These are phyloP conservation scores for Crematogaster levior DNA, from an alignment of 2,888 invertebrate species.

Conservation along the genomic window DNA sequence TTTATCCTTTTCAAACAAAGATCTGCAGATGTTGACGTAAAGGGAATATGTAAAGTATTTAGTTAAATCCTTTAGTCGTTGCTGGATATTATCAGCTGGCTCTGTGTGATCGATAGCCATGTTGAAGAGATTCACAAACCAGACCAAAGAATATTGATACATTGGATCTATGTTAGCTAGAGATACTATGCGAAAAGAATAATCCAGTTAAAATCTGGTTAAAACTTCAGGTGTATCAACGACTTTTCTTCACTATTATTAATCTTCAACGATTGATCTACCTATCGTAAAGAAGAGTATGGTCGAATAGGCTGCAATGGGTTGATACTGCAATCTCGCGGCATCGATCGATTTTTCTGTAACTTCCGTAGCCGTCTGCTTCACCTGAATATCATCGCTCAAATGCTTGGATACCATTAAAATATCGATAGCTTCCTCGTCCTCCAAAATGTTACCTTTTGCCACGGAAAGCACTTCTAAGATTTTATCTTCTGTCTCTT, in stretches of 20 bases:
- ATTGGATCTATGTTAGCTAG: constrained; percentile 97
- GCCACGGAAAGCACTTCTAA: constrained; percentile 91
- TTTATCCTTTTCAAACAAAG: constrained; percentile 98
- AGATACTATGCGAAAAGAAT: constrained; percentile 88
- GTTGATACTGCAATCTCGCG: constrained; percentile 94
- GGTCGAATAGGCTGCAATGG: constrained; percentile 95
- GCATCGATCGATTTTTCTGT: constrained; percentile 96
- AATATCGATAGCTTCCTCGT: constrained; percentile 95
- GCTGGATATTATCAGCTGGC: constrained; percentile 92
- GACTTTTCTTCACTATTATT: constrained; percentile 1
- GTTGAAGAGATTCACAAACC: constrained; percentile 97
- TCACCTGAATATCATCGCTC: constrained; percentile 96
- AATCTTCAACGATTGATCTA: constrained; percentile 78
- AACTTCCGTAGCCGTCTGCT: constrained; percentile 95
- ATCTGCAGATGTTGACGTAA: constrained; percentile 96
- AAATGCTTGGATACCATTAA: constrained; percentile 96
- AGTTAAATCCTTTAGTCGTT: constrained; percentile 91
- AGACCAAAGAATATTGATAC: constrained; percentile 98
- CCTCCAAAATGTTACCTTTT: constrained; percentile 94
- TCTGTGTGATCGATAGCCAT: constrained; percentile 95
- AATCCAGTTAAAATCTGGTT: background rate
- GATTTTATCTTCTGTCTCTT: constrained; percentile 97
- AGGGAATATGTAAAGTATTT: constrained; percentile 95
- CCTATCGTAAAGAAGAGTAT: constrained; percentile 96
- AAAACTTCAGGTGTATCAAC: background rate